A percentile compares a stretch with the other conserved stretches of the same genome.
Evolutionary conservation across 2,113 vertebrate genomes (phyloP).

Genomic region (Nothocercus julius): DNA sequence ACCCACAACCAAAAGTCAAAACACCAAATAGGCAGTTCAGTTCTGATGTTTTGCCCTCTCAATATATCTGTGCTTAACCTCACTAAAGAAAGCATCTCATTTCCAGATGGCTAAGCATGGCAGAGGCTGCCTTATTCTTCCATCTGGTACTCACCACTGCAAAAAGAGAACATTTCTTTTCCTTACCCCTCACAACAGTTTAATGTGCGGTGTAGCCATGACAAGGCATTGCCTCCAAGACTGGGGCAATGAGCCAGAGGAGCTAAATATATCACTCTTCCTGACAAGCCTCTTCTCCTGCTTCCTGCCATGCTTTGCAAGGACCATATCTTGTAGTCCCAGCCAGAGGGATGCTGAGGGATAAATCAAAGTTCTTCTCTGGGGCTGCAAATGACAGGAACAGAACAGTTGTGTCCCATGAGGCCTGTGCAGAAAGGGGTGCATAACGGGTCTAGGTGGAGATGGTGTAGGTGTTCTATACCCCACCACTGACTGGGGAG

Average conservation of each 20-base stretch:
- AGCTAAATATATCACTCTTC: not conserved
- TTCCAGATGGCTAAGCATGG: not conserved
- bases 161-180: not conserved
- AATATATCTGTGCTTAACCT: not conserved
- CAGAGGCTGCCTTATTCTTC: not conserved
- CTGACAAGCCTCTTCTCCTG: not conserved
- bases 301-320: not conserved
- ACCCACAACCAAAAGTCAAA: not conserved
- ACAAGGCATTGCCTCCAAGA: not conserved
- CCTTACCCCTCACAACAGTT: fast-evolving
- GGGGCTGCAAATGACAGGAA: not conserved
- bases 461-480: not conserved
- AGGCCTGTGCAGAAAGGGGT: not conserved
- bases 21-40: not conserved
- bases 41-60: not conserved
- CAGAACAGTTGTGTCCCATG: not conserved
- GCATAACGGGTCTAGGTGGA: not conserved
- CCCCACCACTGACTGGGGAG: too few species aligned
- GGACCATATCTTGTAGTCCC: not conserved
- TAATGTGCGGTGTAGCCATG: not conserved
- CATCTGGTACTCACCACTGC: not conserved
- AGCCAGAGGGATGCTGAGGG: not conserved
- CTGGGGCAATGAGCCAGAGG: not conserved
- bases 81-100: not conserved
- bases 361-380: not conserved